These are phyloP conservation scores for Catocala nupta DNA, from an alignment of 2,888 invertebrate genomes.

Conservation along the genomic window DNA sequence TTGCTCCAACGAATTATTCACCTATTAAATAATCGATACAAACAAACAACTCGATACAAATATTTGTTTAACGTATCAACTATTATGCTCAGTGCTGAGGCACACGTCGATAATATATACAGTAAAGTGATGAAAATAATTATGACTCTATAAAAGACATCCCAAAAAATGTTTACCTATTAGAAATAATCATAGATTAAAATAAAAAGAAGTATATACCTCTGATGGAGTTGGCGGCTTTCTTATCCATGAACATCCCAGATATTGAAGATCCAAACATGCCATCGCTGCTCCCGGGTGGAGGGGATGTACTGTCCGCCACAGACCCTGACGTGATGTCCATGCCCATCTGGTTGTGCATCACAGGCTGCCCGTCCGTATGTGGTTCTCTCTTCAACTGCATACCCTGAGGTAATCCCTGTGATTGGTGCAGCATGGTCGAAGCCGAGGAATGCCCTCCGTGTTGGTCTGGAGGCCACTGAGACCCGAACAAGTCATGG, in stretches of 20 bases:
- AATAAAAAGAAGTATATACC: slow-evolving; percentile 74
- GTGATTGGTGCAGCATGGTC: slow-evolving; percentile 78
- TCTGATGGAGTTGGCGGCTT: slow-evolving; percentile 90
- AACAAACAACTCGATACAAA: slow-evolving; percentile 32
- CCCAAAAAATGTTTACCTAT: too few species aligned
- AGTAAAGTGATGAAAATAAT: neutral
- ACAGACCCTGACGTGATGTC: slow-evolving; percentile 77
- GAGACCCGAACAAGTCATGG: slow-evolving; percentile 83
- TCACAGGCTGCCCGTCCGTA: slow-evolving; percentile 66
- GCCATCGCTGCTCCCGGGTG: slow-evolving; percentile 82
- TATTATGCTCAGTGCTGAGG: slow-evolving; percentile 9
- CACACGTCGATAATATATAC: neutral
- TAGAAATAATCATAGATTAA: neutral
- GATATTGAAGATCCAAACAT: slow-evolving; percentile 80
- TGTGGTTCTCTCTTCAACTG: slow-evolving; percentile 79
- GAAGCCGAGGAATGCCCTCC: slow-evolving; percentile 82
- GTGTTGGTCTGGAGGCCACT: slow-evolving; percentile 85
- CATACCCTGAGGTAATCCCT: slow-evolving; percentile 69
- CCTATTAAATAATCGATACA: slow-evolving; percentile 25
- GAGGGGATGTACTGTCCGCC: slow-evolving; percentile 89
- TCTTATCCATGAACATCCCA: slow-evolving; percentile 87
- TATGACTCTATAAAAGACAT: neutral
- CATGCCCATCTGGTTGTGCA: slow-evolving; percentile 80
- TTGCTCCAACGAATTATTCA: slow-evolving; percentile 36
- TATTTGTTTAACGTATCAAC: slow-evolving; percentile 39